Evolutionary conservation across 2,113 vertebrate species (phyloP), one percentile per base, ranked within the genome.

Genomic region (Arizona elegans): DNA sequence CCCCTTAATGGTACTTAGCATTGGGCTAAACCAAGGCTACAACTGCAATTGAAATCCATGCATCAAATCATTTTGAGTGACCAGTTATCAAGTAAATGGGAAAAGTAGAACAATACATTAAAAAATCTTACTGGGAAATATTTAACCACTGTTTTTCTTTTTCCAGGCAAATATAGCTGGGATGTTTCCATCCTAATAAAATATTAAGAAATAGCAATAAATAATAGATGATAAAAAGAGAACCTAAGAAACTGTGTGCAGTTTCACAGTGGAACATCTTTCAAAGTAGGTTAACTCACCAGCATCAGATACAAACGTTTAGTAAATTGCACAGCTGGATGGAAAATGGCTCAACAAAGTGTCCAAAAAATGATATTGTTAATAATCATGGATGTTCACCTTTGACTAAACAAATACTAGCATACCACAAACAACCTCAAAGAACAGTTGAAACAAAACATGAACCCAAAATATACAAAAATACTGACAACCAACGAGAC

Each of bases 141-240:
- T 87, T 91, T 58, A 59, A 89, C 86, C 1, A 58, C 47, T 65
- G 62, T 94, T 59, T 92, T 50, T 86, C n/a, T 81, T 43, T 43
- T 75, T 29, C 43, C 56, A 95, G 59, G 54, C 90, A 93, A 54
- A 92, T n/a, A 0, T 23, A 21, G 58, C 50, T 90, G 38, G 54
- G 11, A 94, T 90, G 89, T 3, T 55, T 89, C 88, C n/a, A 26
- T 52, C 26, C 93, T 94, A 54, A 85, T 94, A 94, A 93, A 95
- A 95, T 95, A 94, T 92, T 93, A 88, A 94, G 89, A 94, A 93
- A 95, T 91, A 59, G 62, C 55, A 5, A 0, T 92, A 90, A 96
- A 95, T 95, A 94, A 94, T 94, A 47, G 3, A 94, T 81, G 5
- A 86, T 94, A 2, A 1, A 23, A 81, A 89, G 81, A 24, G 94